Evolutionary conservation across 2,113 vertebrate genomes (phyloP).

Genomic region (Lepus timidus): DNA sequence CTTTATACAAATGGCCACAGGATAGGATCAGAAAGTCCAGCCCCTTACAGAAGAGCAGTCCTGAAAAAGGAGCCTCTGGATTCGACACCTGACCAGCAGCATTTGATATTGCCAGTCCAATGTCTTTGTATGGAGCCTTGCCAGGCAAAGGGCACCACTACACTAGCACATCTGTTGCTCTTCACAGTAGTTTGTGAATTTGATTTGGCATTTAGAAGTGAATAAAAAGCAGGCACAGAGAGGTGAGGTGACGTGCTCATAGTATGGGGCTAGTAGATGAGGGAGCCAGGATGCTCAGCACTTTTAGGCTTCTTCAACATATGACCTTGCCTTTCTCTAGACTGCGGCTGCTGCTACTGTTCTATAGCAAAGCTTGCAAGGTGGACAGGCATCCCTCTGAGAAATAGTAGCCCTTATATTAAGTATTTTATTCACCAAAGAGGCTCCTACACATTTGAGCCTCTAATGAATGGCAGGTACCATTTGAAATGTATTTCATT

Average conservation of each 20-base stretch:
- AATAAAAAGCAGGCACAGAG: neutral
- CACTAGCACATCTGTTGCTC: neutral
- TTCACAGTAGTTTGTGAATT: neutral
- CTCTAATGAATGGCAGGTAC: neutral
- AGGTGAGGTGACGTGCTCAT: neutral
- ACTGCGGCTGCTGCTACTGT: neutral
- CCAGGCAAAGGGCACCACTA: neutral
- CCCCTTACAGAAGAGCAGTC: neutral
- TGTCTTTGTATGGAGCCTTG: neutral
- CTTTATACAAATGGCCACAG: neutral
- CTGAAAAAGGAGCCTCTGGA: neutral
- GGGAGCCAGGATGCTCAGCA: neutral
- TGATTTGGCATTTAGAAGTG: neutral
- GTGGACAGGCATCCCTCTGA: neutral
- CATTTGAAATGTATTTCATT: neutral
- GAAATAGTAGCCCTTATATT: neutral
- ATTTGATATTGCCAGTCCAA: neutral
- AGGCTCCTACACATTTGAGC: neutral
- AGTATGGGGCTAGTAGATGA: neutral
- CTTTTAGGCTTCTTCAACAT: neutral
- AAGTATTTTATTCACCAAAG: neutral
- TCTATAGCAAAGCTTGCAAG: neutral
- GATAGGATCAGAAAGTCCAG: neutral
- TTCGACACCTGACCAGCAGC: neutral
- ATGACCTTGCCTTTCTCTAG: neutral